Evolutionary conservation across 2,113 vertebrate species (phyloP).

Genomic region (Cavia aperea): DNA sequence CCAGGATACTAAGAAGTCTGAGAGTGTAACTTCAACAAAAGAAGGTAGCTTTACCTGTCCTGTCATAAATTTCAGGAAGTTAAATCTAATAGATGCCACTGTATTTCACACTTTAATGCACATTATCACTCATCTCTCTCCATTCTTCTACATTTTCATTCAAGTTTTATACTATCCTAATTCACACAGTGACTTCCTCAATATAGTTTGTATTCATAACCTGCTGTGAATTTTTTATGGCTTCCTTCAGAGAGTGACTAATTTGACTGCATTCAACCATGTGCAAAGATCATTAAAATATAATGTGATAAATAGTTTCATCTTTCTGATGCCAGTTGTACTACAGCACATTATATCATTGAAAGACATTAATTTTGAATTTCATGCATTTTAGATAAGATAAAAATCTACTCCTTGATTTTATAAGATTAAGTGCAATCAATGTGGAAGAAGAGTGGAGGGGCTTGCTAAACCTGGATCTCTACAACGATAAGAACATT

Average conservation of each 20-base stretch:
- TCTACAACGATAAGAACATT: not conserved
- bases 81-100: not conserved
- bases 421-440: not conserved
- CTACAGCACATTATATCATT: not conserved
- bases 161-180: not conserved
- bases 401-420: conserved; percentile 30
- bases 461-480: not conserved
- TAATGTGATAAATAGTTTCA: conserved; percentile 13
- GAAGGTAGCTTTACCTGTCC: not conserved
- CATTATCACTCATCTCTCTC: not conserved
- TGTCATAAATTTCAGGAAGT: not conserved
- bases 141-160: not conserved
- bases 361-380: conserved; percentile 10
- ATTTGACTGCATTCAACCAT: not conserved
- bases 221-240: conserved; percentile 1
- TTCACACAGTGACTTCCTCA: not conserved
- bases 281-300: conserved; percentile 6
- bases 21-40: not conserved
- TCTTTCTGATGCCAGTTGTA: not conserved
- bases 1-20: not conserved
- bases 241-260: conserved; percentile 1
- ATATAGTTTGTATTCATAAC: not conserved
- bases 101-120: not conserved
- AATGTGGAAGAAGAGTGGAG: not conserved
- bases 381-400: not conserved